Percentiles rank a stretch among this genome's conserved stretches.
phyloP scores from a whole-genome alignment of 2,888 invertebrate species.

The Corythucha ciliata region DNA sequence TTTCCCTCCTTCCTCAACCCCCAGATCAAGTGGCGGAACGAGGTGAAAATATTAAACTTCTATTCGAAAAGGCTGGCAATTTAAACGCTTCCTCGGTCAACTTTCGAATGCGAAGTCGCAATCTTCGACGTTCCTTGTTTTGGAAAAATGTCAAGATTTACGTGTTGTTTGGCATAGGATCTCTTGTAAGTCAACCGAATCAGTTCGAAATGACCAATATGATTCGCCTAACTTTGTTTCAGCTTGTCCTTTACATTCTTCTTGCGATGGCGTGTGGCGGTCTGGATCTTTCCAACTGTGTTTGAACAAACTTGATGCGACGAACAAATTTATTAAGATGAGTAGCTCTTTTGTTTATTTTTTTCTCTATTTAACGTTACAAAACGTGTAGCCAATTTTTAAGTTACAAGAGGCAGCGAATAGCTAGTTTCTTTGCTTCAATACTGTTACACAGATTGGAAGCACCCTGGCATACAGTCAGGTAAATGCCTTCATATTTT shows the following conservation, averaged over 20 bases:
- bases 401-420: no score
- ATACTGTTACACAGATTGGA: no score
- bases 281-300: slow-evolving; percentile 63
- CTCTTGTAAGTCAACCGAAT: slow-evolving; percentile 49
- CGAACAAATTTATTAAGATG: no score
- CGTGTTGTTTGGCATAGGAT: slow-evolving; percentile 55
- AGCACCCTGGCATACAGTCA: no score
- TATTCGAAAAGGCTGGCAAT: slow-evolving; percentile 87
- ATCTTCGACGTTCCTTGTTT: slow-evolving; percentile 75
- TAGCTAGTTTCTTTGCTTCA: no score
- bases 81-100: slow-evolving; percentile 75
- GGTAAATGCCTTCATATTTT: no score
- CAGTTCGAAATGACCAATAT: not conserved
- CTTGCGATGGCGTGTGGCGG: slow-evolving; percentile 83
- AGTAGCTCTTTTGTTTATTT: no score
- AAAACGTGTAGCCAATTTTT: no score
- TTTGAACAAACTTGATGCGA: no score
- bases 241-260: slow-evolving; percentile 70
- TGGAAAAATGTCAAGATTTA: slow-evolving; percentile 92
- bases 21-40: slow-evolving; percentile 78
- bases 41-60: slow-evolving; percentile 81
- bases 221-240: slow-evolving; percentile 32
- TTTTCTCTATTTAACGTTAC: no score
- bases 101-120: slow-evolving; percentile 76
- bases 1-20: slow-evolving; percentile 37